Conservation (phyloP, 1,140 invertebrate species). For the Goniozus legneri region DNA sequence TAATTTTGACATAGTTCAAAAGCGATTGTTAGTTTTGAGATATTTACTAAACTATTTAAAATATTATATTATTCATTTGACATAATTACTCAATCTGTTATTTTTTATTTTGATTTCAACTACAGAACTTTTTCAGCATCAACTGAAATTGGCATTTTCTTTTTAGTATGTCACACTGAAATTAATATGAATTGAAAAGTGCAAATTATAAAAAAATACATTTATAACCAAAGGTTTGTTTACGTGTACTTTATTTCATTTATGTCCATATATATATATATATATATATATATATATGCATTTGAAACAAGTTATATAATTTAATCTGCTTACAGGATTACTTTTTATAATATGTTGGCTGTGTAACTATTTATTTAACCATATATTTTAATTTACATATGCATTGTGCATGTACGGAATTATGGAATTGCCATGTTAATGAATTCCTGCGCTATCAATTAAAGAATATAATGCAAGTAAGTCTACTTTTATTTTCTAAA, state of each 20-base stretch:
- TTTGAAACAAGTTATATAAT: neutral
- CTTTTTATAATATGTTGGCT: constrained; percentile 21
- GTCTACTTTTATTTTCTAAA: neutral
- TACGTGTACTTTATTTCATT: neutral
- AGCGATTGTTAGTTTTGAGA: neutral
- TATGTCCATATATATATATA: constrained; percentile 1
- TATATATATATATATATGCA: constrained; percentile 7
- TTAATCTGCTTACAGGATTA: neutral
- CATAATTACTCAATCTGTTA: neutral
- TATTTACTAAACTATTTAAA: neutral
- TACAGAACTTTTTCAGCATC: neutral
- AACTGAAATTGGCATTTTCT: neutral
- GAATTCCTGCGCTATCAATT: neutral
- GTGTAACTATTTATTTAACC: constrained; percentile 8
- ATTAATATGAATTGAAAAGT: neutral
- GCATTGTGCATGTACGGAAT: constrained; percentile 5
- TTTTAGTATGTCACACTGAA: neutral
- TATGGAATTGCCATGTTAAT: constrained; percentile 13
- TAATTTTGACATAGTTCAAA: too few species aligned
- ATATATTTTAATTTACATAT: constrained; percentile 2
- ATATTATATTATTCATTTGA: neutral
- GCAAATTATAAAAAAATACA: neutral
- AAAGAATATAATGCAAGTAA: neutral
- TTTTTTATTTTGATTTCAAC: neutral
- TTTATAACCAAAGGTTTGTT: constrained; percentile 9